These are phyloP conservation scores for Lytechinus pictus DNA, from an alignment of 35 echinoderm and acorn worm genomes.

Conservation along the genomic window DNA sequence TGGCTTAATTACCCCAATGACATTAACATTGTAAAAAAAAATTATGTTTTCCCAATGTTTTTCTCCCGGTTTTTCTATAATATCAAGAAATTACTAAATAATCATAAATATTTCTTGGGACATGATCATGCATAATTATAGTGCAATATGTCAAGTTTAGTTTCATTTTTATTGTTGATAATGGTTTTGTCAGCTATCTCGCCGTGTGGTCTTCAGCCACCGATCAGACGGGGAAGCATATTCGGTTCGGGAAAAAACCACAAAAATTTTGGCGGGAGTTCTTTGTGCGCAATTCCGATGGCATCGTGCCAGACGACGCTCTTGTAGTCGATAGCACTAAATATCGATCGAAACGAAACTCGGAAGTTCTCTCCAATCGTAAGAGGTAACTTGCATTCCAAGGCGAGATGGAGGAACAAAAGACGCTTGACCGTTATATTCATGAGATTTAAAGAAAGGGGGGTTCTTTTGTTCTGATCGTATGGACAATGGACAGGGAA, in stretches of 20 bases:
- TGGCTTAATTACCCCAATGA: not conserved
- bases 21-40: not conserved
- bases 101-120: too few relatives aligned
- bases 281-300: constrained; percentile 23
- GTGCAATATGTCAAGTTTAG: not conserved
- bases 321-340: not conserved
- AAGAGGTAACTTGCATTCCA: not conserved
- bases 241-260: not conserved
- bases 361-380: not conserved
- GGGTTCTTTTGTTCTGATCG: not conserved
- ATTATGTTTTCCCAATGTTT: not conserved
- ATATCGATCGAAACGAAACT: not conserved
- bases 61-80: not conserved
- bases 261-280: constrained; percentile 24
- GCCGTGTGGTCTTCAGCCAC: not conserved
- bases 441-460: not conserved
- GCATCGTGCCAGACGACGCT: constrained; percentile 12
- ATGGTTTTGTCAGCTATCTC: not conserved
- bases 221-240: not conserved
- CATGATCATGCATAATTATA: not conserved
- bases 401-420: not conserved
- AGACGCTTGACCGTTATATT: constrained; percentile 24
- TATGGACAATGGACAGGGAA: not conserved
- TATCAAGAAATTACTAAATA: too few relatives aligned
- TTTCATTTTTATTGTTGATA: not conserved